Evolutionary conservation across 2,888 invertebrate genomes (phyloP).

Genomic region (Therioaphis trifolii): DNA sequence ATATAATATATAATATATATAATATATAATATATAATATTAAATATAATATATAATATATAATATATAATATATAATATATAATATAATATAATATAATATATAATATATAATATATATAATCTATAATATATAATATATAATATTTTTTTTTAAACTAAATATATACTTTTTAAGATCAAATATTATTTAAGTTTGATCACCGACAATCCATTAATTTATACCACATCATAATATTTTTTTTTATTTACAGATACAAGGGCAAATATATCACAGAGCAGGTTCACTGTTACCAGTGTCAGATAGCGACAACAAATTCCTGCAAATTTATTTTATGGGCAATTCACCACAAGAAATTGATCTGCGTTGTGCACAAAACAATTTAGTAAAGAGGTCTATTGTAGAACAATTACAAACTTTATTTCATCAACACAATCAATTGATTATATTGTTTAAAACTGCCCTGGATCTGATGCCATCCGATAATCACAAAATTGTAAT

Average conservation of each 20-base stretch:
- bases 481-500: conserved; percentile 67
- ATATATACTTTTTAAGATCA: too few relatives aligned
- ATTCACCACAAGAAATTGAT: conserved; percentile 63
- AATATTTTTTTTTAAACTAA: too few relatives aligned
- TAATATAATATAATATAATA: too few relatives aligned
- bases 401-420: conserved; percentile 58
- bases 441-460: conserved; percentile 66
- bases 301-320: neutral
- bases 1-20: too few relatives aligned
- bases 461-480: conserved; percentile 66
- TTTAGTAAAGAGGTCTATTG: conserved; percentile 55
- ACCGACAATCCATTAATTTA: too few relatives aligned
- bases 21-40: too few relatives aligned
- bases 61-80: too few relatives aligned
- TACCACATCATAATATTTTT: neutral
- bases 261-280: neutral
- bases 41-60: too few relatives aligned
- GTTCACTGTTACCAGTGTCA: conserved; percentile 4
- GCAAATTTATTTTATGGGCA: conserved; percentile 20
- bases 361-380: conserved; percentile 63
- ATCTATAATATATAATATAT: too few relatives aligned
- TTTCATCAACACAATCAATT: conserved; percentile 66
- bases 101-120: too few relatives aligned
- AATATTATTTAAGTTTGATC: too few relatives aligned
- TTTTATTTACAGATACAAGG: neutral